Conservation (phyloP, 53 echinoderm and acorn worm species). For the Temnopleurus reevesii region DNA sequence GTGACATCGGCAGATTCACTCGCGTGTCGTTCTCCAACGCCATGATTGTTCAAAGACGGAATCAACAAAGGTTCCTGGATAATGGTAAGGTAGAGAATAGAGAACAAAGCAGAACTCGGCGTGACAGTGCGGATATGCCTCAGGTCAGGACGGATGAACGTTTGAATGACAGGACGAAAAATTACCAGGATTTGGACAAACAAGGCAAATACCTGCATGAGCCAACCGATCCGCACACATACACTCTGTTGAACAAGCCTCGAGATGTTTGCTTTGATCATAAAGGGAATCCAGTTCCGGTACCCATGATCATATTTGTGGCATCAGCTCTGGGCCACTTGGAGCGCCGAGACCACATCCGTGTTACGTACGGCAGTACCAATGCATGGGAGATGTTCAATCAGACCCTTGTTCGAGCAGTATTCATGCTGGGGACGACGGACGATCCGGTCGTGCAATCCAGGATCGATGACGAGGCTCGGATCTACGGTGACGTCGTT, state of each 20-base stretch:
- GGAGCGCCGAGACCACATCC: conserved; percentile 60
- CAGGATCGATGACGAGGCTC: conserved; percentile 56
- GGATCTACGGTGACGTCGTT: conserved; percentile 62
- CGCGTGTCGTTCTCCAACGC: not conserved
- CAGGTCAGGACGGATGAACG: not conserved
- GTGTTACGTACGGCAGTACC: conserved; percentile 63
- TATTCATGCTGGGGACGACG: conserved; percentile 72
- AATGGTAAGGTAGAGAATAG: not conserved
- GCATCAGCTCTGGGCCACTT: conserved; percentile 58
- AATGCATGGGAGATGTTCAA: not conserved
- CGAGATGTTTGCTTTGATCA: not conserved
- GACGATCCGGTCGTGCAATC: conserved; percentile 11
- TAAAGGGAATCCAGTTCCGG: not conserved
- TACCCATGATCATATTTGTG: conserved; percentile 68
- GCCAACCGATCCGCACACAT: conserved; percentile 10
- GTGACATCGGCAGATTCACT: not conserved
- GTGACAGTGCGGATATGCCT: not conserved
- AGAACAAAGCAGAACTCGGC: not conserved
- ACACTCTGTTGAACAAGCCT: not conserved
- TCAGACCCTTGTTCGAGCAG: conserved; percentile 28
- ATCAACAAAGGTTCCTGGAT: not conserved
- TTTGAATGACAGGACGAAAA: not conserved
- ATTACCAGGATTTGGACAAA: not conserved
- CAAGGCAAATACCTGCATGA: not conserved
- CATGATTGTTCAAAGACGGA: not conserved